These are phyloP conservation scores for Gonioctena quinquepunctata DNA, from an alignment of 1,140 invertebrate species.

Conservation along the genomic window DNA sequence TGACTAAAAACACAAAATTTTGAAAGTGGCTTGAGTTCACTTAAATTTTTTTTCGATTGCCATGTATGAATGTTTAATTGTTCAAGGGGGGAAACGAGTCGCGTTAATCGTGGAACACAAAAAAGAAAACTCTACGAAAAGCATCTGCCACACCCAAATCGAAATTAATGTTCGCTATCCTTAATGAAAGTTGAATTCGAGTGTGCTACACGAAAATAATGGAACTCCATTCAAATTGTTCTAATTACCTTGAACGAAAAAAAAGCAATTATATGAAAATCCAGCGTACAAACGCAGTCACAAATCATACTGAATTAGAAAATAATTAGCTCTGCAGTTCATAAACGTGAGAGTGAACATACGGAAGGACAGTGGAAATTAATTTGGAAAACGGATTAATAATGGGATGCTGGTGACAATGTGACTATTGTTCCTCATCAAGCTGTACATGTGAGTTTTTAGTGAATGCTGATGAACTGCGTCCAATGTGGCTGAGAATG, in stretches of 20 bases:
- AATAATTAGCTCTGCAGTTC: conserved; percentile 10
- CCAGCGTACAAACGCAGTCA: neutral
- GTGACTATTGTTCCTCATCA: neutral
- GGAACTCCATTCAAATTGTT: neutral
- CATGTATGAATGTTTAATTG: too few relatives aligned
- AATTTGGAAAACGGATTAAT: conserved; percentile 11
- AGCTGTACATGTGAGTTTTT: neutral
- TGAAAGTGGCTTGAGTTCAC: too few relatives aligned
- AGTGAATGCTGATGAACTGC: neutral
- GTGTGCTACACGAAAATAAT: neutral
- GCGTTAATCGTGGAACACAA: too few relatives aligned
- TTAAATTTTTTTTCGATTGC: too few relatives aligned
- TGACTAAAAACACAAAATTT: too few relatives aligned
- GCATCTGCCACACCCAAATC: too few relatives aligned
- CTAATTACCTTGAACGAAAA: neutral
- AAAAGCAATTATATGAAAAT: conserved; percentile 12
- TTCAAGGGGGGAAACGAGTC: too few relatives aligned
- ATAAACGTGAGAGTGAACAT: conserved; percentile 14
- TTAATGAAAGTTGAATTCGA: neutral
- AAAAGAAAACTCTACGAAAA: too few relatives aligned
- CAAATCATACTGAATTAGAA: conserved; percentile 12
- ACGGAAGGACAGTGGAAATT: conserved; percentile 15
- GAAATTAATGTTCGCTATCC: neutral
- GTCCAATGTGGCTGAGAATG: too few relatives aligned
- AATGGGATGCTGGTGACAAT: conserved; percentile 10